These are phyloP conservation scores for Galeopterus variegatus DNA, from an alignment of 2,113 vertebrate species.

Conservation along the genomic window DNA sequence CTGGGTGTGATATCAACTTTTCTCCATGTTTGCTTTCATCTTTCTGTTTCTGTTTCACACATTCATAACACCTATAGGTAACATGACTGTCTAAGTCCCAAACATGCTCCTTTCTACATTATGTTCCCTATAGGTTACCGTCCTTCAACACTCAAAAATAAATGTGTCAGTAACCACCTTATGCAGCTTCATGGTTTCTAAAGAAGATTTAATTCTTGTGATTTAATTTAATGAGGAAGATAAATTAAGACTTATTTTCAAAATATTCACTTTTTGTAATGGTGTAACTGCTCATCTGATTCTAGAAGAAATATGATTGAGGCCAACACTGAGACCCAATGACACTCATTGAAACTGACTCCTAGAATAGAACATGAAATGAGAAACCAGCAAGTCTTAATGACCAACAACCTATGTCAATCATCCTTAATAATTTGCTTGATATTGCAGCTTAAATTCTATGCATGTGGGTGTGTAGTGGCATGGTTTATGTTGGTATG, in stretches of 20 bases:
- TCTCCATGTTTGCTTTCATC: not conserved
- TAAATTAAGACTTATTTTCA: not conserved
- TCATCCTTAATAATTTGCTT: not conserved
- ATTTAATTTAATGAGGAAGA: not conserved
- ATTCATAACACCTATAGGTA: not conserved
- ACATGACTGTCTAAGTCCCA: not conserved
- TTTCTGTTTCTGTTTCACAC: conserved; percentile 1
- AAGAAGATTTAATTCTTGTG: not conserved
- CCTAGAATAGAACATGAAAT: not conserved
- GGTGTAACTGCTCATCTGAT: not conserved
- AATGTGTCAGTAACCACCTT: not conserved
- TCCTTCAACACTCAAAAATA: not conserved
- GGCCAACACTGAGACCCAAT: not conserved
- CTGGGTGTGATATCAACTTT: not conserved
- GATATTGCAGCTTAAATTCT: not conserved
- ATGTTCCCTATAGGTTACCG: not conserved
- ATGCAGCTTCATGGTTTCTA: not conserved
- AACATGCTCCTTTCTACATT: not conserved
- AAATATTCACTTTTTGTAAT: conserved; percentile 10
- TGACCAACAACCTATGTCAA: not conserved
- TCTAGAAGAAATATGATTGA: not conserved
- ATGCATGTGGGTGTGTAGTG: not conserved
- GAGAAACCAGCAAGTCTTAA: not conserved
- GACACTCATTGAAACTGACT: not conserved
- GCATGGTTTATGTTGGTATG: not conserved